phyloP scores from a whole-genome alignment of 2,113 vertebrate genomes.

The Aegypius monachus region DNA sequence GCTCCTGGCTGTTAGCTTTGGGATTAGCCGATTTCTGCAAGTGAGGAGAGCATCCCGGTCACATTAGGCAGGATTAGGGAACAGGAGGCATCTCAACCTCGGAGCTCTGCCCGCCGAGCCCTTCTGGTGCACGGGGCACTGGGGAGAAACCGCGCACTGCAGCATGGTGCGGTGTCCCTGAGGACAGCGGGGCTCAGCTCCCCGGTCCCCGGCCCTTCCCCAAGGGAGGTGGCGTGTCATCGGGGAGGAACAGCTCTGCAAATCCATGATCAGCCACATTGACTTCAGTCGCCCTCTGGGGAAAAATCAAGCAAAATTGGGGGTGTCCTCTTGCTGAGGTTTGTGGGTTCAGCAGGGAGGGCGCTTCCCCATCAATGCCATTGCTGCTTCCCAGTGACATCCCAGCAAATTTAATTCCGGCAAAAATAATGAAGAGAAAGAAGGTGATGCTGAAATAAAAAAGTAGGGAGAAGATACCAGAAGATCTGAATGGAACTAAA shows the following conservation, averaged over 20 bases:
- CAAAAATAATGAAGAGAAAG: neutral
- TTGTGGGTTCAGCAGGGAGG: neutral
- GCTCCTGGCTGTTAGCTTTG: neutral
- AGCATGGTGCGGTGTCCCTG: accelerated
- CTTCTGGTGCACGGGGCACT: accelerated
- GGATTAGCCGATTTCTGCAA: neutral
- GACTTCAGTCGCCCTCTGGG: neutral
- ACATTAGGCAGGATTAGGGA: neutral
- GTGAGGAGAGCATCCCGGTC: neutral
- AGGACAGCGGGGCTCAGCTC: neutral
- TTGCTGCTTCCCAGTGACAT: neutral
- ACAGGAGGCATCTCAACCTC: neutral
- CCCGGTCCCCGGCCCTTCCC: neutral
- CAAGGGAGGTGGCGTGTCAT: neutral
- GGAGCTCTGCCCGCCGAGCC: accelerated
- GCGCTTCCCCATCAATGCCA: neutral
- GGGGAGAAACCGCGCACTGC: accelerated
- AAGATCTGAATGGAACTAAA: constrained; percentile 9
- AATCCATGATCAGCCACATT: neutral
- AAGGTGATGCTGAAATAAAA: constrained; percentile 5
- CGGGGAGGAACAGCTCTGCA: neutral
- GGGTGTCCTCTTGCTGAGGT: neutral
- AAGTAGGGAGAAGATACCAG: neutral
- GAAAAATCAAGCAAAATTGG: neutral
- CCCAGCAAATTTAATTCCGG: constrained; percentile 10